Evolutionary conservation across 2,888 invertebrate genomes (phyloP).

Genomic region (Cheilosia vulpina): DNA sequence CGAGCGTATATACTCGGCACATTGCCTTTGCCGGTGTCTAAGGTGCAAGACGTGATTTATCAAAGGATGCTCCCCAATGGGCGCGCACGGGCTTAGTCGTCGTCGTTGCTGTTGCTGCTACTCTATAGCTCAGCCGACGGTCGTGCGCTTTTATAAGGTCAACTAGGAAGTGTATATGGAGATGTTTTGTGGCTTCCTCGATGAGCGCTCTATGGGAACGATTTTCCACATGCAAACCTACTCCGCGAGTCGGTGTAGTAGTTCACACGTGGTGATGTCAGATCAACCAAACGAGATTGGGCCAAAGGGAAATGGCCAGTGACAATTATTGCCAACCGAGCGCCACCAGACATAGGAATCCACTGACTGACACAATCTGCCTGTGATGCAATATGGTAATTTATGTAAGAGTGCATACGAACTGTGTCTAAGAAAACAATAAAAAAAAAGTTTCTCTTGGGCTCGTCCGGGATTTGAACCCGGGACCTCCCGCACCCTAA

Average conservation of each 20-base stretch:
- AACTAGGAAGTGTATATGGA: slow-evolving; percentile 66
- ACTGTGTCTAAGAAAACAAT: not conserved
- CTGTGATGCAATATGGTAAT: not conserved
- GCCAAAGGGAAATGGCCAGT: slow-evolving; percentile 21
- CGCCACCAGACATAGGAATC: slow-evolving; percentile 21
- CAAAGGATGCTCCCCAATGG: slow-evolving; percentile 67
- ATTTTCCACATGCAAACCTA: slow-evolving; percentile 34
- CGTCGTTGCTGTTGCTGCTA: slow-evolving; percentile 31
- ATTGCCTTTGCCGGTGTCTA: slow-evolving; percentile 52
- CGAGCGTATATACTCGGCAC: slow-evolving; percentile 24
- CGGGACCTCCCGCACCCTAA: slow-evolving; percentile 80
- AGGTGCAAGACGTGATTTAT: slow-evolving; percentile 74
- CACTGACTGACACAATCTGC: not conserved
- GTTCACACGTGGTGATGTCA: slow-evolving; percentile 15
- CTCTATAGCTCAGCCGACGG: slow-evolving; percentile 43
- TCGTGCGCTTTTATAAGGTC: slow-evolving; percentile 73
- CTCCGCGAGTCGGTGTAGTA: slow-evolving; percentile 13
- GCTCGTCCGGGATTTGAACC: slow-evolving; percentile 80
- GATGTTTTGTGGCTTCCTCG: slow-evolving; percentile 44
- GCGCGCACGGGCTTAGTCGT: slow-evolving; percentile 26
- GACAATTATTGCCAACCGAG: slow-evolving; percentile 48
- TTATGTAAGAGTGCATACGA: too few relatives aligned
- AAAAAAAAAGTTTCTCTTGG: slow-evolving; percentile 61
- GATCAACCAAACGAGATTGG: slow-evolving; percentile 22
- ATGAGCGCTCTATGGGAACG: slow-evolving; percentile 52